Conservation (phyloP, 2,797 vertebrate genomes). For the Scarus forsteni region DNA sequence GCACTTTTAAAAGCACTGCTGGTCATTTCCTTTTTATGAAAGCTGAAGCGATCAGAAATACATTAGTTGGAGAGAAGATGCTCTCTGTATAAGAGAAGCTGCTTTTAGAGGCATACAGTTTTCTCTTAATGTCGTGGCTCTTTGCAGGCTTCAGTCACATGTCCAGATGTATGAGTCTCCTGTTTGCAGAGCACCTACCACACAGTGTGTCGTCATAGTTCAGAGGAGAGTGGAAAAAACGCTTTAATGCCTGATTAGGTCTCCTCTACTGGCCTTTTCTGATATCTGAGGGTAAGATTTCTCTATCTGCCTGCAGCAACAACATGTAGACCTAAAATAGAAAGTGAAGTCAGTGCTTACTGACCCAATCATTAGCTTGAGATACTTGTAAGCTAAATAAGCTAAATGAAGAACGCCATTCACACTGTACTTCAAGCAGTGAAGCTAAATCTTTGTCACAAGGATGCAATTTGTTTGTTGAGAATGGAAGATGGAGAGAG, state of each 20-base stretch:
- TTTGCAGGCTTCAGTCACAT: conserved; percentile 7
- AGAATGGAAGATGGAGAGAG: too few relatives aligned
- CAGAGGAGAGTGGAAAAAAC: conserved; percentile 31
- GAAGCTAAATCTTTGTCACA: too few relatives aligned
- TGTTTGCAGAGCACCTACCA: conserved; percentile 15
- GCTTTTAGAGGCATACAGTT: conserved; percentile 9
- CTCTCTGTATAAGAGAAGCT: conserved; percentile 10
- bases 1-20: conserved; percentile 27
- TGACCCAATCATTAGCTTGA: not conserved
- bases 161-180: conserved; percentile 7
- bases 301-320: conserved; percentile 10
- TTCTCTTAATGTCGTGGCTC: conserved; percentile 22
- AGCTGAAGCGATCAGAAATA: conserved; percentile 13
- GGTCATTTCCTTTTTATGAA: conserved; percentile 23
- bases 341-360: not conserved
- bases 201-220: conserved; percentile 52
- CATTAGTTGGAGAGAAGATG: conserved; percentile 32
- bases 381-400: not conserved
- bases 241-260: conserved; percentile 45
- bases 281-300: conserved; percentile 24
- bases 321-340: conserved; percentile 10
- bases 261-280: conserved; percentile 33
- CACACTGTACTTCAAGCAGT: too few relatives aligned
- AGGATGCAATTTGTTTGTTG: too few relatives aligned
- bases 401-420: not conserved